phyloP scores from a whole-genome alignment of 2,113 vertebrate genomes.

The Ascaphus truei region DNA sequence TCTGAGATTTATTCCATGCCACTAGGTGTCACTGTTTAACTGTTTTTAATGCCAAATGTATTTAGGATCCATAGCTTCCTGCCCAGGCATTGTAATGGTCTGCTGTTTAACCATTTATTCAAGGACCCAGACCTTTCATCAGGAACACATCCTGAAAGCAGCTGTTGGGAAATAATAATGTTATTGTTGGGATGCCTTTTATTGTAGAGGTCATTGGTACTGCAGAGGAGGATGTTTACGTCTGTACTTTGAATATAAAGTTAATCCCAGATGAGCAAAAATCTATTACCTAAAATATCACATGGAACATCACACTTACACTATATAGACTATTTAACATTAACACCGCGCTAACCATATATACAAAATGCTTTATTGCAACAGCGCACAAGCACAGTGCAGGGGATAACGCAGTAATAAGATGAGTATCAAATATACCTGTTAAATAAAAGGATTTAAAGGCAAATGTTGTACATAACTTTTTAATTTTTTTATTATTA shows the following conservation, averaged over 20 bases:
- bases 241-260: constrained; percentile 26
- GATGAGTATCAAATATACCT: too few species aligned
- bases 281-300: constrained; percentile 5
- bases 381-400: too few species aligned
- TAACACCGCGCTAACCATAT: too few species aligned
- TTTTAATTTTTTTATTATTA: too few species aligned
- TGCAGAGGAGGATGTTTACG: constrained; percentile 30
- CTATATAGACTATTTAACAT: too few species aligned
- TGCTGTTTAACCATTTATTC: constrained; percentile 45
- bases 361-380: too few species aligned
- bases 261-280: constrained; percentile 19
- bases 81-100: background rate
- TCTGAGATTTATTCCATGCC: too few species aligned
- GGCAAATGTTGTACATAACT: too few species aligned
- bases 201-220: constrained; percentile 25
- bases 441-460: too few species aligned
- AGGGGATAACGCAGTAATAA: too few species aligned
- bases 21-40: constrained; percentile 74
- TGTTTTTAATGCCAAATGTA: constrained; percentile 47
- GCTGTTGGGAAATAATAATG: constrained; percentile 44
- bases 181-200: constrained; percentile 31
- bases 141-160: constrained; percentile 48
- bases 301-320: too few species aligned
- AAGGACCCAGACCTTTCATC: constrained; percentile 41
- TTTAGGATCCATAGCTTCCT: background rate